Evolutionary conservation across 2,113 vertebrate genomes (phyloP).

Genomic region (Hiodon tergisus): DNA sequence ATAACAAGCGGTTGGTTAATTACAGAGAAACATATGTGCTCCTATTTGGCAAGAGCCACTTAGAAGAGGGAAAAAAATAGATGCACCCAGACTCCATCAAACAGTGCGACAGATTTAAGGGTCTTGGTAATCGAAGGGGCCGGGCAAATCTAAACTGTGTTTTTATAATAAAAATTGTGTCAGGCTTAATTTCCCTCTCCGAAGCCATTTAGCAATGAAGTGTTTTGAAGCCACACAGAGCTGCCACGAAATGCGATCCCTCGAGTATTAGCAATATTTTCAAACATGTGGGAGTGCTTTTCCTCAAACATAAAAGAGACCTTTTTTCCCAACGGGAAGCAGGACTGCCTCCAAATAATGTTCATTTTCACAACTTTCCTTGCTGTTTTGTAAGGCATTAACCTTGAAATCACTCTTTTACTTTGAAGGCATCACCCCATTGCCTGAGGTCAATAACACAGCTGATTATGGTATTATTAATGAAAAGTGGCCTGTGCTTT

Average conservation of each 20-base stretch:
- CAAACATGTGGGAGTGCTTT: slow-evolving; percentile 86
- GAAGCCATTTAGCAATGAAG: slow-evolving; percentile 60
- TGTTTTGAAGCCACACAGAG: slow-evolving; percentile 71
- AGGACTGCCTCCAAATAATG: slow-evolving; percentile 59
- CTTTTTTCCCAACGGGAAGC: slow-evolving; percentile 59
- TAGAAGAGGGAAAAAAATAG: slow-evolving; percentile 27
- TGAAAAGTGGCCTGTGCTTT: slow-evolving; percentile 42
- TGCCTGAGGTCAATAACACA: slow-evolving; percentile 45
- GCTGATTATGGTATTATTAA: slow-evolving; percentile 51
- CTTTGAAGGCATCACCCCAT: slow-evolving; percentile 45
- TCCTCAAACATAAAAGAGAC: slow-evolving; percentile 71
- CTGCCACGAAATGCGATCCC: slow-evolving; percentile 62
- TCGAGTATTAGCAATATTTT: slow-evolving; percentile 73
- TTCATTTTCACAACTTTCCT: slow-evolving; percentile 69
- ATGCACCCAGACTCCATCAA: slow-evolving; percentile 27
- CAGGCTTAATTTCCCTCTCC: slow-evolving; percentile 74
- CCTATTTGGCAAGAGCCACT: slow-evolving; percentile 36
- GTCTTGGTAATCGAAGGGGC: slow-evolving; percentile 47
- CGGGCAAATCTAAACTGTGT: slow-evolving; percentile 62
- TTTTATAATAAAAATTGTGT: slow-evolving; percentile 81
- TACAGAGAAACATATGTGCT: slow-evolving; percentile 43
- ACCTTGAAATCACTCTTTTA: slow-evolving; percentile 54
- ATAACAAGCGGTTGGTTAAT: slow-evolving; percentile 44
- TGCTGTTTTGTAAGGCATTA: slow-evolving; percentile 58
- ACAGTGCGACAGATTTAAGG: slow-evolving; percentile 44